Base-by-base conservation (phyloP, 2,113 vertebrate genomes). In the Herpetotheres cachinnans region DNA sequence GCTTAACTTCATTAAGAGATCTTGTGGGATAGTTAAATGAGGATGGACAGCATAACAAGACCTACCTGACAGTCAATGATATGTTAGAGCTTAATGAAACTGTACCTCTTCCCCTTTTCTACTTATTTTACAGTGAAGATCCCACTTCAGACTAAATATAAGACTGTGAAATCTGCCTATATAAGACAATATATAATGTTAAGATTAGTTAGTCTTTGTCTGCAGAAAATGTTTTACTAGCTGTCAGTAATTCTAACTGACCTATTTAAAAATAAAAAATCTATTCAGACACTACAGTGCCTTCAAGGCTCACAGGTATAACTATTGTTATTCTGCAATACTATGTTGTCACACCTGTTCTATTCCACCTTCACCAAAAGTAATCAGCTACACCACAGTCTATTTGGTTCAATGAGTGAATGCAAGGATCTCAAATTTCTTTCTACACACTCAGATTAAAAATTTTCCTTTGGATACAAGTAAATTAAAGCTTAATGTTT, bases 1-100 rank as follows among this genome's bases (percentile, higher is more conserved):
- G 99, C 99, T 98, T 98, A 99, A 99, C 99, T 99, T 99, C 99
- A 99, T 99, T 99, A 99, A 98, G 99, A 98, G 98, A 99, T 99
- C 99, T 99, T 98, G 98, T 98, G 98, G 98, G 98, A 98, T 98
- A 98, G 98, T 98, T 98, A 98, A 99, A 99, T 99, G 98, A 99
- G 98, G 98, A 99, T 98, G 99, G 99, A 99, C 99, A 99, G 97
- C 89, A 79, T 98, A 98, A 98, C 98, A 98, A 98, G 98, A 96
- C 97, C 97, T 97, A 98, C 98, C 97, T 97, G 98, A 98, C 98
- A 98, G 98, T 97, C 97, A 97, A 91, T 97, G 98, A 97, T 97
- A 96, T 70, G 98, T 96, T 88, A 93, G 95, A 82, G 94, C 97
- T 96, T 97, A 98, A 97, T 93, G 97, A 96, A 97, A 97, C 74